Base-by-base conservation (phyloP, 2,797 vertebrate species). In the Xerus rutilus region DNA sequence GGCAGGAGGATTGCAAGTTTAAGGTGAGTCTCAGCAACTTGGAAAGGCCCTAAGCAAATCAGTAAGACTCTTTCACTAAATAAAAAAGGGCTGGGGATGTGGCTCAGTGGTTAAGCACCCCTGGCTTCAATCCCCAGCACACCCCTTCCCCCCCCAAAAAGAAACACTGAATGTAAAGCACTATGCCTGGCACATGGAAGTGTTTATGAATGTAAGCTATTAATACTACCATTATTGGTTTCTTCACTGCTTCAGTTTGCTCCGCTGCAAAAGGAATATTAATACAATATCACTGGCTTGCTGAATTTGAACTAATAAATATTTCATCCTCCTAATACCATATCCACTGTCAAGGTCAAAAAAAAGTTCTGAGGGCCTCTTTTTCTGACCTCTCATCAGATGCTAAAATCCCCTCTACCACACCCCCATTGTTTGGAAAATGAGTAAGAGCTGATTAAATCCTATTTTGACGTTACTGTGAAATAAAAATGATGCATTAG, bases 381-480 rank as follows among this genome's bases (percentile, higher is more conserved):
- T 81, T 94, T 87, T 79, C 70, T 72, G 91, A 93, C 87, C 67
- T 84, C 79, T 97, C 76, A 76, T 77, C 57, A 73, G 72, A 88
- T 81, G 78, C 54, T 8, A 54, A 97, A 96, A 96, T 96, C 96
- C 96, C 95, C 94, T 97, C 83, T 28, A 89, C n/a, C 86, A 79
- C 84, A 87, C 72, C 86, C 70, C 35, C 92, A 92, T 28, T 79
- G 74, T 95, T 89, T 92, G 93, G 72, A 95, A 92, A 95, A 83
- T 96, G 96, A 97, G 89, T 97, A 96, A 97, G 70, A 78, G 95
- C 84, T 92, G 97, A 91, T 97, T 92, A 89, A 94, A 97, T 95
- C 74, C 94, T 74, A 91, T 57, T 95, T 35, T 97, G 89, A 97
- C 84, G 39, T 45, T 49, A 52, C 89, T 52, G 86, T 77, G 93